Base-by-base conservation (phyloP, 37 sponge, comb jelly and placozoan species). In the Aphrocallistes beatrix region DNA sequence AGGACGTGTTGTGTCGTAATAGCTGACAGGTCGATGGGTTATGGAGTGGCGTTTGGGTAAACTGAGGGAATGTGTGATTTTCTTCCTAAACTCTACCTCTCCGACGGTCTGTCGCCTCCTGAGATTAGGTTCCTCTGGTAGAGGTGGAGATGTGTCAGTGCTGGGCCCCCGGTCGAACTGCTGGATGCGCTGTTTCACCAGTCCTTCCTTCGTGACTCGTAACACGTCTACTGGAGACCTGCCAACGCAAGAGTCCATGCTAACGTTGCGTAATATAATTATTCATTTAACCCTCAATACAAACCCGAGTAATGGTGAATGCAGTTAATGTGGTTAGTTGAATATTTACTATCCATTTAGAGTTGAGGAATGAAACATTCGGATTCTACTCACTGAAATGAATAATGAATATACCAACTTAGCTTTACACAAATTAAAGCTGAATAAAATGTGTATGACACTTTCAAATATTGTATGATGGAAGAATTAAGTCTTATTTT, bases 241-340 rank as follows among this genome's bases (percentile, higher is more conserved):
- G 75, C 34, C 75, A 60, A 60, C 75, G 75, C 34, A 60, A 60
- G 3, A 60, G 25, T 60, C 75, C 75, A 60, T 60, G 75, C 75
- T 60, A 60, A 60, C 45, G 13, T n/a, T n/a, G n/a, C n/a, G n/a
- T n/a, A n/a, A n/a, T n/a, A n/a, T n/a, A n/a, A n/a, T n/a, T n/a
- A n/a, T n/a, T n/a, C n/a, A n/a, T n/a, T n/a, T n/a, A n/a, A n/a
- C n/a, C n/a, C n/a, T n/a, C n/a, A n/a, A n/a, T n/a, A n/a, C n/a
- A n/a, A n/a, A n/a, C n/a, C n/a, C n/a, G n/a, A n/a, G n/a, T n/a
- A n/a, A n/a, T n/a, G n/a, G n/a, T n/a, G n/a, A n/a, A n/a, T n/a
- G n/a, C n/a, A n/a, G n/a, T n/a, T n/a, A n/a, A n/a, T n/a, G n/a
- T n/a, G n/a, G n/a, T n/a, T n/a, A n/a, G n/a, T n/a, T n/a, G n/a